Evolutionary conservation across 2,797 vertebrate genomes (phyloP).

Genomic region (Chrysolophus pictus): DNA sequence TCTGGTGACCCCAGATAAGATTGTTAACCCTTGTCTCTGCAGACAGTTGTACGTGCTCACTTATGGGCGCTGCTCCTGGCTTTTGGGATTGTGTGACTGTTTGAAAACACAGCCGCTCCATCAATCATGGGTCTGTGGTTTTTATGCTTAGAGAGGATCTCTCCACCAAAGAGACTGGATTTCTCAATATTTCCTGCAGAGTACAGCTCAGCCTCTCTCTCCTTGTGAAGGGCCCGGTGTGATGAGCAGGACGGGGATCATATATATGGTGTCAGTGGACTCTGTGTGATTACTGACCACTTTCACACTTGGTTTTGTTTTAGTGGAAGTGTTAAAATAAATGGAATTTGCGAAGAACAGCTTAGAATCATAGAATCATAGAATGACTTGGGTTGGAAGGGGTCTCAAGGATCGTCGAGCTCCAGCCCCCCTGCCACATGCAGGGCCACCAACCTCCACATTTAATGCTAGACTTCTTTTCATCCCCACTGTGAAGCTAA

Average conservation of each 20-base stretch:
- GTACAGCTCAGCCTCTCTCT: not conserved
- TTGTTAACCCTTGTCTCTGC: slow-evolving; percentile 84
- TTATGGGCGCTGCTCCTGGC: slow-evolving; percentile 1
- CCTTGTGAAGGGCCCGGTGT: not conserved
- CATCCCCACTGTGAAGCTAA: not conserved
- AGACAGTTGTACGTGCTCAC: not conserved
- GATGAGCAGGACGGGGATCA: not conserved
- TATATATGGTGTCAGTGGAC: accelerated
- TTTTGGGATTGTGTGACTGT: not conserved
- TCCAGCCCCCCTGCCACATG: no score
- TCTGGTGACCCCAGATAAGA: slow-evolving; percentile 94
- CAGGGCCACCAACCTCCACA: no score
- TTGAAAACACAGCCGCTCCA: not conserved
- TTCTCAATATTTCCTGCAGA: slow-evolving; percentile 53
- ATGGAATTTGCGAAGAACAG: not conserved
- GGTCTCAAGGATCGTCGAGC: no score
- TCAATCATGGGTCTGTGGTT: slow-evolving; percentile 35
- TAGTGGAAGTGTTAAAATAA: not conserved
- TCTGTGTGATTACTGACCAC: not conserved
- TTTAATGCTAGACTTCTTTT: not conserved
- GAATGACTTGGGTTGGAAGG: no score
- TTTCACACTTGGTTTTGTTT: accelerated
- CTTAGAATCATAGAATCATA: no score
- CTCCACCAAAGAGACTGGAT: slow-evolving; percentile 11
- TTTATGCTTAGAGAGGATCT: not conserved